These are phyloP conservation scores for Ceratitis capitata DNA, from an alignment of 1,140 invertebrate genomes.

Conservation along the genomic window DNA sequence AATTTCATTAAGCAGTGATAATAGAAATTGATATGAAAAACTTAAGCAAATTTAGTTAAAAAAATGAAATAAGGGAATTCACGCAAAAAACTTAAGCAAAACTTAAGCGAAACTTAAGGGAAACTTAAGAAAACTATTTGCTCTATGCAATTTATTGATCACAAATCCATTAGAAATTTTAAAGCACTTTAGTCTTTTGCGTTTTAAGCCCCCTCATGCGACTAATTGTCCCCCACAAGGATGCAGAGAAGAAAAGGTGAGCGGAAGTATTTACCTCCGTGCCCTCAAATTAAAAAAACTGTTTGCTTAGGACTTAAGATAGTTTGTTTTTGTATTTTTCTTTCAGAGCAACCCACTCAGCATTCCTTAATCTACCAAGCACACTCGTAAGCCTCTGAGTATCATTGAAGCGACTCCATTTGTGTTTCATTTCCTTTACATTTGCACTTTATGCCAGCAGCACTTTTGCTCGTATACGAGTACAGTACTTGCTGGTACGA, in stretches of 20 bases:
- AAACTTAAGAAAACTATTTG: background rate
- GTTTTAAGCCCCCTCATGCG: too few relatives aligned
- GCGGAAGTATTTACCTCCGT: background rate
- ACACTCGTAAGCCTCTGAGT: constrained; percentile 1
- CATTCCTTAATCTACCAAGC: background rate
- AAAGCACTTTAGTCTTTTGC: too few relatives aligned
- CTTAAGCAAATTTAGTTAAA: background rate
- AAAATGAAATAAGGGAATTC: background rate
- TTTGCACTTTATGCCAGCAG: background rate
- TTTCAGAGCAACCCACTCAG: background rate
- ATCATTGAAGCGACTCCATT: constrained; percentile 20
- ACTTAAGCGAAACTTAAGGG: background rate
- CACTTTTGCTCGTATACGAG: background rate
- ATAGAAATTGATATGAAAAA: too few relatives aligned
- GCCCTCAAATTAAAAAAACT: background rate
- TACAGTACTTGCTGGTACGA: background rate
- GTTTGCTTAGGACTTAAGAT: background rate
- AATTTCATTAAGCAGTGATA: too few relatives aligned
- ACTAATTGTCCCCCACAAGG: too few relatives aligned
- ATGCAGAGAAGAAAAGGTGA: background rate
- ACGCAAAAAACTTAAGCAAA: background rate
- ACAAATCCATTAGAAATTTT: too few relatives aligned
- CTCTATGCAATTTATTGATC: too few relatives aligned
- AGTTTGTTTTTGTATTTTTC: background rate
- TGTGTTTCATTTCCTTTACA: constrained; percentile 17